Evolutionary conservation across 2,113 vertebrate species (phyloP).

Genomic region (Saguinus midas): DNA sequence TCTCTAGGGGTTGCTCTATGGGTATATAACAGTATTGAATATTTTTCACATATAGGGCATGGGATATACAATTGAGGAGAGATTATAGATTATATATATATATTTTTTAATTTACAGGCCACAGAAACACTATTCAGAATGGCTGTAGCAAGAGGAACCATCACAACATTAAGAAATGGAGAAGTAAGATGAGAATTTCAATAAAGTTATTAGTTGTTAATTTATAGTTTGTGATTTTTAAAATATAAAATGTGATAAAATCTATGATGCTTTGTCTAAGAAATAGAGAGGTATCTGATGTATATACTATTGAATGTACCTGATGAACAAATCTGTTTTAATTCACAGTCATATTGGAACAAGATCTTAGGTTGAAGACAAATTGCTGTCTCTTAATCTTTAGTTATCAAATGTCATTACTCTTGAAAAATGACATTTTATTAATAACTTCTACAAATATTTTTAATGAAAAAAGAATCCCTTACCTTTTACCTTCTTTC

Average conservation of each 20-base stretch:
- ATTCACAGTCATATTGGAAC: neutral
- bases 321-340: neutral
- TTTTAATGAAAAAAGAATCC: constrained; percentile 5
- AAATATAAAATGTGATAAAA: neutral
- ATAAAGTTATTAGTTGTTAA: constrained; percentile 15
- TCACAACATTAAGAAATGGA: constrained; percentile 88
- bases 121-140: constrained; percentile 89
- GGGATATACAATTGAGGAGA: neutral
- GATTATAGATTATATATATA: constrained; percentile 15
- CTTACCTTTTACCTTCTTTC: neutral
- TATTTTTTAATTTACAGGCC: constrained; percentile 81
- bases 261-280: neutral
- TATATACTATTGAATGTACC: neutral
- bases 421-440: constrained; percentile 13
- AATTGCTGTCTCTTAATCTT: constrained; percentile 19
- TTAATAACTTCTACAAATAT: neutral
- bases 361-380: constrained; percentile 2
- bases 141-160: constrained; percentile 87
- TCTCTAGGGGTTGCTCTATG: neutral
- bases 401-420: constrained; percentile 14
- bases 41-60: neutral
- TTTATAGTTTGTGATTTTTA: neutral
- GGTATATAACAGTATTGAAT: neutral
- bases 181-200: constrained; percentile 84
- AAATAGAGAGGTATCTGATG: constrained; percentile 28